phyloP scores from a whole-genome alignment of 2,797 vertebrate species.

The Chiloscyllium punctatum region DNA sequence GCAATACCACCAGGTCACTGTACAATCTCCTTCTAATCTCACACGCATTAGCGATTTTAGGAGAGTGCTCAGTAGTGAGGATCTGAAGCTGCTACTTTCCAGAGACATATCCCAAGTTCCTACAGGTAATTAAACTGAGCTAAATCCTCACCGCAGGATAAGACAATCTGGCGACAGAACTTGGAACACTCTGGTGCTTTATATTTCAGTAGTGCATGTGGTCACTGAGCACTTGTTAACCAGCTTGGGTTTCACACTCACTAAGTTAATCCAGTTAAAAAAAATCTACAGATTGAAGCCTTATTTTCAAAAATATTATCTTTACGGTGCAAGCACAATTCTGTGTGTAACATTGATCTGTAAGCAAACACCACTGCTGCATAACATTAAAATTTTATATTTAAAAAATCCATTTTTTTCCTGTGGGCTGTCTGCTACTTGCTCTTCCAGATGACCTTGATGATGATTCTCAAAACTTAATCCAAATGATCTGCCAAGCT shows the following conservation, averaged over 20 bases:
- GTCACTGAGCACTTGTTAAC: neutral
- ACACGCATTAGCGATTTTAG: neutral
- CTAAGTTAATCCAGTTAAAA: neutral
- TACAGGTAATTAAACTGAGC: neutral
- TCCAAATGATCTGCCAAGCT: neutral
- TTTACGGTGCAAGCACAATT: neutral
- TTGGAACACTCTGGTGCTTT: neutral
- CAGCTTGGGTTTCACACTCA: neutral
- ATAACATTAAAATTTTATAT: neutral
- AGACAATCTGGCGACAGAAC: neutral
- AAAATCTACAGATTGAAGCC: neutral
- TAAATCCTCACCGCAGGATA: neutral
- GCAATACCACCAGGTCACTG: neutral
- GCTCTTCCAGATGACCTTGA: neutral
- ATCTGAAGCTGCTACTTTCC: too few species aligned
- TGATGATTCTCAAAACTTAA: neutral
- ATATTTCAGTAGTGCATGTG: neutral
- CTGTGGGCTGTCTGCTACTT: neutral
- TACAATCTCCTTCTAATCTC: neutral
- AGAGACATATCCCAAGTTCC: neutral
- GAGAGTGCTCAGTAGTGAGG: neutral
- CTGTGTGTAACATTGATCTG: neutral
- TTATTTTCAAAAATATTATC: neutral
- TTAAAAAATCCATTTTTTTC: neutral
- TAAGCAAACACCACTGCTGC: neutral